Evolutionary conservation across 2,888 invertebrate genomes (phyloP).

Genomic region (Unio pictorum): DNA sequence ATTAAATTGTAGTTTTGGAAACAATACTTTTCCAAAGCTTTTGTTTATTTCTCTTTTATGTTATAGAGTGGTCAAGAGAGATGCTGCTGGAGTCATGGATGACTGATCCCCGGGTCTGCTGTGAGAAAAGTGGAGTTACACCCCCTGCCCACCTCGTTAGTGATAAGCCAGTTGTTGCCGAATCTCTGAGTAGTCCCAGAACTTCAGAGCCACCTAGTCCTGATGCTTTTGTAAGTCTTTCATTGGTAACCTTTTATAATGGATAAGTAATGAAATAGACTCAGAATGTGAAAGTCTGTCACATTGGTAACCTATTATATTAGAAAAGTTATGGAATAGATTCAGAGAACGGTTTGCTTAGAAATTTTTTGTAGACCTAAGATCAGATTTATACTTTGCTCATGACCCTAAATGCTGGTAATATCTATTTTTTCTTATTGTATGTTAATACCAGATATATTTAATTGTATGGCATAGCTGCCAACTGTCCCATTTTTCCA

Average conservation of each 20-base stretch:
- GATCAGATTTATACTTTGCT: too few species aligned
- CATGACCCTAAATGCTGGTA: too few species aligned
- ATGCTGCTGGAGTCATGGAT: conserved; percentile 80
- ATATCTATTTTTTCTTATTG: too few species aligned
- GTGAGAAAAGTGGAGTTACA: conserved; percentile 79
- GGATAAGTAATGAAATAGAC: not conserved
- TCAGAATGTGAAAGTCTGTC: conserved; percentile 1
- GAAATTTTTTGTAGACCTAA: too few species aligned
- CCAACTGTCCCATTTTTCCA: too few species aligned
- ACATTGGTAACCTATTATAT: not conserved
- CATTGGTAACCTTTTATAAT: not conserved
- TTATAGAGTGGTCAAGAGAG: conserved; percentile 80
- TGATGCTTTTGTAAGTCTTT: conserved; percentile 41
- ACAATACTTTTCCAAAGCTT: too few species aligned
- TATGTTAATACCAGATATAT: too few species aligned
- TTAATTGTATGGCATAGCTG: too few species aligned
- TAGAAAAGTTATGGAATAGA: too few species aligned
- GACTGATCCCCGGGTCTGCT: conserved; percentile 78
- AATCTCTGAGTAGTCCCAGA: conserved; percentile 52
- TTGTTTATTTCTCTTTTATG: too few species aligned
- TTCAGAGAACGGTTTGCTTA: too few species aligned
- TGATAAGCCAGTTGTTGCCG: conserved; percentile 58
- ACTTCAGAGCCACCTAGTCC: conserved; percentile 38
- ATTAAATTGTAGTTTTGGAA: too few species aligned
- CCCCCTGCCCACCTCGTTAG: conserved; percentile 73